Evolutionary conservation across 1,140 invertebrate genomes (phyloP), one percentile per base, ranked within the genome.

Genomic region (Tachypleus tridentatus): DNA sequence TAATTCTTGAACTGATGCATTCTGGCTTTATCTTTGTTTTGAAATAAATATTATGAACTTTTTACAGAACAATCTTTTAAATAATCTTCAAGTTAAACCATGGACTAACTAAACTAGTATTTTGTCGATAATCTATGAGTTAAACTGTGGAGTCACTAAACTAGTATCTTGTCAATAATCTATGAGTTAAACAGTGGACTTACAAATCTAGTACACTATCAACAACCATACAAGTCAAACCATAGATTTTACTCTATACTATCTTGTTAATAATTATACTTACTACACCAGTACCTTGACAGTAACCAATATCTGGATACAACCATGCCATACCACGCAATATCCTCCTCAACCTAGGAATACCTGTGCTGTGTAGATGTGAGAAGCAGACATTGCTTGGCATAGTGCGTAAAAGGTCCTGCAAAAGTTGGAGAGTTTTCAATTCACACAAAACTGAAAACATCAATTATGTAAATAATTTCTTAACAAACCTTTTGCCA

Each of bases 311-410:
- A 74, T 98, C 95, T 50, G 96, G 96, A 80, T 96, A 99, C 0
- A 99, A 80, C 93, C 95, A 99, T 6, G 95, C 95, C 56, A 99
- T 79, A 8, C 90, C 89, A 70, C 95, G 81, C 60, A 99, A 81
- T 64, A 99, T 88, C 72, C 96, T 78, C 56, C 97, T 78, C 69
- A 99, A 81, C 60, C 96, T 79, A 10, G 93, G 91, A 62, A 82
- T 77, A 10, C 80, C 70, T 58, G 92, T 96, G 67, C 92, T 92
- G 70, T 87, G 88, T 49, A 88, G 84, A 76, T 90, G 85, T 74
- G 87, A 91, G 76, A 98, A 99, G 79, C 96, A 99, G n/a, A 87
- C 91, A 83, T 99, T 98, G 68, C 87, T 92, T 6, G 97, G 97
- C 82, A 99, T 85, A 64, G 94, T 98, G 70, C 97, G 85, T 58